These are phyloP conservation scores for Rhopalosiphum nymphaeae DNA, from an alignment of 2,888 invertebrate species.

Conservation along the genomic window DNA sequence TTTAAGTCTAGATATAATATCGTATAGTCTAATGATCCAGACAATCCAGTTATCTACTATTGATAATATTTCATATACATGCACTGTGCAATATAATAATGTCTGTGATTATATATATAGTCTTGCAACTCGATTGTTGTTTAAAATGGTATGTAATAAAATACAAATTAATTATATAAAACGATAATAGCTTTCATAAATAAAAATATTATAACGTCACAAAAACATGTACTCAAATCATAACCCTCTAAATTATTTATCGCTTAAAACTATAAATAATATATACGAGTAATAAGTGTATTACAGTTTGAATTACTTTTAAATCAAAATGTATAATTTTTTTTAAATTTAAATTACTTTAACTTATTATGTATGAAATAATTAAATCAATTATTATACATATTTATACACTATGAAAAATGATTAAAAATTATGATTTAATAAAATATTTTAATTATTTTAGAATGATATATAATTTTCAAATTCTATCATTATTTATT, in stretches of 20 bases:
- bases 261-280: background rate
- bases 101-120: background rate
- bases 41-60: background rate
- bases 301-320: background rate
- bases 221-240: conserved; percentile 16
- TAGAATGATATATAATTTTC: background rate
- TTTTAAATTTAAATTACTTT: background rate
- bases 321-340: background rate
- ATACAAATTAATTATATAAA: background rate
- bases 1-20: background rate
- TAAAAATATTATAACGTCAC: background rate
- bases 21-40: background rate
- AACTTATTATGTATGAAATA: background rate
- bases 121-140: background rate
- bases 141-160: background rate
- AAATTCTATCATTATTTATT: background rate
- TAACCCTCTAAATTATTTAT: background rate
- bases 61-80: background rate
- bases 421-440: background rate
- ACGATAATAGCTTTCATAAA: background rate
- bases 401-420: background rate
- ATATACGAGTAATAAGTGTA: background rate
- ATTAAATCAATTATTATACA: background rate
- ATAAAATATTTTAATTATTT: background rate
- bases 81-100: background rate